Percentiles rank a stretch among this genome's conserved stretches.
These are phyloP conservation scores for Riptortus pedestris DNA, from an alignment of 1,140 invertebrate species.

Conservation along the genomic window DNA sequence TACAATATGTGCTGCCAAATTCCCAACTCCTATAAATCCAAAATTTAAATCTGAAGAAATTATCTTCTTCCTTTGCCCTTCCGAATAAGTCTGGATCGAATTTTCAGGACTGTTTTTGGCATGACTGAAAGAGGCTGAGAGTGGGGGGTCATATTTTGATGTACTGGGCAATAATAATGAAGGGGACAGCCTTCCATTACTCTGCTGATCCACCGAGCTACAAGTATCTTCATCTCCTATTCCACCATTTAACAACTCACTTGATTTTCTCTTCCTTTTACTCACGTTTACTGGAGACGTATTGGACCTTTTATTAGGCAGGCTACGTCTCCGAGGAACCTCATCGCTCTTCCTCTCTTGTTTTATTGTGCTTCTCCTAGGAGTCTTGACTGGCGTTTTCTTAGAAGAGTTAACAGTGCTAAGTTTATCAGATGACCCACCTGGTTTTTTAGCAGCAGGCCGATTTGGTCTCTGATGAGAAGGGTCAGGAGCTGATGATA, in stretches of 20 bases:
- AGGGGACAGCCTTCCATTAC: not conserved
- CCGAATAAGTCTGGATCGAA: not conserved
- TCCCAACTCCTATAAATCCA: slow-evolving; percentile 89
- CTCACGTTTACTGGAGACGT: too few relatives aligned
- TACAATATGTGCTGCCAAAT: slow-evolving; percentile 92
- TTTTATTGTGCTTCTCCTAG: too few relatives aligned
- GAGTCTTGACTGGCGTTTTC: too few relatives aligned
- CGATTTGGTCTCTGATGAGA: not conserved
- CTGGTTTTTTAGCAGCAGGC: too few relatives aligned
- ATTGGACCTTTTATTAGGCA: too few relatives aligned
- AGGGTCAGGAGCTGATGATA: not conserved
- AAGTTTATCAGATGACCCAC: too few relatives aligned
- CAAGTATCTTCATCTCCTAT: not conserved
- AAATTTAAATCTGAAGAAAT: slow-evolving; percentile 76
- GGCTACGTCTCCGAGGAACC: too few relatives aligned
- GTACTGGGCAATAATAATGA: not conserved
- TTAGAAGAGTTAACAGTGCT: too few relatives aligned
- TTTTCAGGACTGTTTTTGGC: not conserved
- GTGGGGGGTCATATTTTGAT: not conserved
- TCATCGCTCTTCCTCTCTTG: too few relatives aligned
- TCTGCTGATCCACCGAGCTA: not conserved
- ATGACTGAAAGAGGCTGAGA: not conserved
- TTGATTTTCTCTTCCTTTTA: too few relatives aligned
- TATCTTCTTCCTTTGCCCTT: slow-evolving; percentile 54
- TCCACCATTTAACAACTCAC: too few relatives aligned